Base-by-base conservation (phyloP, 2,113 vertebrate species). In the Pollimyrus isidori region DNA sequence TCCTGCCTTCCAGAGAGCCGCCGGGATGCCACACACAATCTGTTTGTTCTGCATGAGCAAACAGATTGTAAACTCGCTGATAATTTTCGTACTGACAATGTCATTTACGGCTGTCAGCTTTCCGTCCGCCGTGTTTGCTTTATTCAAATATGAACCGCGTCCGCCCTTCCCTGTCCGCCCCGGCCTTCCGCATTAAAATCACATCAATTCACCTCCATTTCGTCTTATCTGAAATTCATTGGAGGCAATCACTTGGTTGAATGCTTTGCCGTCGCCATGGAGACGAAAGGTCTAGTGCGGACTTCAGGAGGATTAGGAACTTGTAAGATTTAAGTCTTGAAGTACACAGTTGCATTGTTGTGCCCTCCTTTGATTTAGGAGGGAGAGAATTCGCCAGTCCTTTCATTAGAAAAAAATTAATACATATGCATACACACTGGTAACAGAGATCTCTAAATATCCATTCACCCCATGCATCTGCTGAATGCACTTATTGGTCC, bases 41-140 rank as follows among this genome's bases (percentile, higher is more conserved):
- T 99, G 98, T 99, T 99, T 99, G 98, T 98, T 99, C 98, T 99
- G 98, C 98, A 98, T 98, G 97, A 99, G 98, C 98, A 99, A 99
- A 99, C 98, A 99, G 98, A 99, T 99, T 99, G 98, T 99, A 99
- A 99, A 99, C 98, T 98, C 97, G 97, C 98, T 99, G 98, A 99
- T 99, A 99, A 99, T 99, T 99, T 99, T 98, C 97, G 98, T 97
- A 98, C 98, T 99, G 98, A 99, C 98, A 99, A 99, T 99, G 98
- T 99, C 98, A 99, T 99, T 99, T 99, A 99, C 97, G 97, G 98
- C 98, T 99, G 98, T 99, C 98, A 99, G 97, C 97, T 98, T 97
- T 99, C 99, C 99, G 97, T 99, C 97, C 97, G 96, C 93, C 96
- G 95, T 99, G 98, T 99, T 99, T 99, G 98, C 98, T 99, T 99